A percentile compares a stretch with the other conserved stretches of the same genome.
phyloP scores from a whole-genome alignment of 2,113 vertebrate species.

The rat (Rattus norvegicus) region DNA sequence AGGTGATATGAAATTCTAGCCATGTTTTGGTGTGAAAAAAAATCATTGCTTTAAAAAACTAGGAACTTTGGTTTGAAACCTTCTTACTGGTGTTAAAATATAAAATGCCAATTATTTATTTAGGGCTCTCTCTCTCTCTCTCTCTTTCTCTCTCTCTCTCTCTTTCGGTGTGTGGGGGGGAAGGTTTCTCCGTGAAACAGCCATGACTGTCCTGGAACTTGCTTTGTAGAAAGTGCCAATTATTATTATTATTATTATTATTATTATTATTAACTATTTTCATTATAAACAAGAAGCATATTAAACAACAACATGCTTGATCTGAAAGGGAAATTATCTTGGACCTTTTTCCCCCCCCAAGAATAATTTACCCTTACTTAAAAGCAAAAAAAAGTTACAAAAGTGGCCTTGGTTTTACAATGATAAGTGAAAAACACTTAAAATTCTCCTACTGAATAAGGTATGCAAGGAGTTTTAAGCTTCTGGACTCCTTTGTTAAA shows the following conservation, averaged over 20 bases:
- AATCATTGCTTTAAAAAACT: not conserved
- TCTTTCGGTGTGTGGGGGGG: not conserved
- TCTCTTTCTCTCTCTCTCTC: no score
- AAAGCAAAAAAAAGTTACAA: not conserved
- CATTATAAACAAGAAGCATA: not conserved
- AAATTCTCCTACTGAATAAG: not conserved
- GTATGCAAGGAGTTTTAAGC: no score
- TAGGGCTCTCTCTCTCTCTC: no score
- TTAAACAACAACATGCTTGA: not conserved
- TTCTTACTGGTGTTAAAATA: not conserved
- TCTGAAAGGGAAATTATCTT: not conserved
- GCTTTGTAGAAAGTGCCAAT: not conserved
- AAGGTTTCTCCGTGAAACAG: not conserved
- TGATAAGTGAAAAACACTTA: not conserved
- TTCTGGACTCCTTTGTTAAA: not conserved
- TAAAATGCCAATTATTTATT: not conserved
- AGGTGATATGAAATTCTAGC: not conserved
- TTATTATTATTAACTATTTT: not conserved
- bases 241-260: not conserved
- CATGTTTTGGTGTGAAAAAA: conserved; percentile 44
- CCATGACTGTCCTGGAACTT: not conserved
- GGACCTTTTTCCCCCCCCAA: not conserved
- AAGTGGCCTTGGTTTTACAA: not conserved
- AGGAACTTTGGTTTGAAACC: not conserved
- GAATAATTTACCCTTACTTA: not conserved